Evolutionary conservation across 2,797 vertebrate genomes (phyloP).

Genomic region (Myripristis murdjan): DNA sequence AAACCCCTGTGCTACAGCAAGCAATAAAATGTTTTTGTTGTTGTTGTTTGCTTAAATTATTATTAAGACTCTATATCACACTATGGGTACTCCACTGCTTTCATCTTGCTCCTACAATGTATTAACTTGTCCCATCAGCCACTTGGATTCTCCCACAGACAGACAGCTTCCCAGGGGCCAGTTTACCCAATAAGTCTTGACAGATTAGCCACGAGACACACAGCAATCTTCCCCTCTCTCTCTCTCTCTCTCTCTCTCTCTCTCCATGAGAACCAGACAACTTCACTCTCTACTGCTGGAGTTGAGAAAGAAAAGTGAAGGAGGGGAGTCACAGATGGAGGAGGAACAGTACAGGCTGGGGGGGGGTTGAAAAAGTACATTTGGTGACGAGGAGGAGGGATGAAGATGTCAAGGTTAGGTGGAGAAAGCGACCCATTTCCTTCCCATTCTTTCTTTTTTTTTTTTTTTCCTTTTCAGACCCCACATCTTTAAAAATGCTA

Average conservation of each 20-base stretch:
- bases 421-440: constrained; percentile 1
- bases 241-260: neutral
- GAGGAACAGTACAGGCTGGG: constrained; percentile 8
- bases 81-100: too few species aligned
- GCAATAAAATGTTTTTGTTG: too few species aligned
- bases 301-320: neutral
- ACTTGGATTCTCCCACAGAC: neutral
- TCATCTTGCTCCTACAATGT: too few species aligned
- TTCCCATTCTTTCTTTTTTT: too few species aligned
- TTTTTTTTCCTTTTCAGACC: neutral
- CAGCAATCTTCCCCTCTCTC: neutral
- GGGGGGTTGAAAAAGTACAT: too few species aligned
- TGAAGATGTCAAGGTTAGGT: neutral
- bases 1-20: too few species aligned
- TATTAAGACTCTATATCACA: too few species aligned
- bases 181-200: neutral
- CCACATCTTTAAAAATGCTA: constrained; percentile 38
- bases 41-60: too few species aligned
- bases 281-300: neutral
- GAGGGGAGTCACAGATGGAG: neutral
- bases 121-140: too few species aligned
- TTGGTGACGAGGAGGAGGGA: neutral
- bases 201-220: neutral
- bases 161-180: neutral
- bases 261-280: neutral